Evolutionary conservation across 1,140 invertebrate species (phyloP).

Genomic region (Drosophila chauvacae): DNA sequence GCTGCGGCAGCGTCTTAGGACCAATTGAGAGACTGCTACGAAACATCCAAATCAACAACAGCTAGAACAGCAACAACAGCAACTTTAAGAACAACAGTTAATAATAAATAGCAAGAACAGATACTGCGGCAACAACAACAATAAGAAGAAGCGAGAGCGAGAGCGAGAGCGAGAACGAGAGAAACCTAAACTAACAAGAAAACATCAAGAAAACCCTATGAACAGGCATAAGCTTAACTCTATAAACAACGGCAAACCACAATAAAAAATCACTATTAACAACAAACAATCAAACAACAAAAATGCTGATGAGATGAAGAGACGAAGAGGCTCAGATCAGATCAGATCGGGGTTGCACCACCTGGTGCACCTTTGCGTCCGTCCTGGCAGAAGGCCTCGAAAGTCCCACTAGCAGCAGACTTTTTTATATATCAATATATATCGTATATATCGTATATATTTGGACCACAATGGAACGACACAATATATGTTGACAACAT

Average conservation of each 20-base stretch:
- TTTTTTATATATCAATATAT: conserved; percentile 9
- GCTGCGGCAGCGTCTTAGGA: conserved; percentile 66
- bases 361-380: neutral
- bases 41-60: conserved; percentile 29
- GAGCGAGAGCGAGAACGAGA: conserved; percentile 36
- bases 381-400: conserved; percentile 1
- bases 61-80: conserved; percentile 30
- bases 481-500: conserved; percentile 43
- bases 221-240: conserved; percentile 61
- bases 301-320: conserved; percentile 27
- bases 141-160: conserved; percentile 35
- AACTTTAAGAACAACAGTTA: conserved; percentile 26
- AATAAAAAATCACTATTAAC: conserved; percentile 56
- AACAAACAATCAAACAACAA: conserved; percentile 17
- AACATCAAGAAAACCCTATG: conserved; percentile 41
- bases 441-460: conserved; percentile 2
- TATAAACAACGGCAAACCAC: conserved; percentile 52
- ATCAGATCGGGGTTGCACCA: conserved; percentile 1
- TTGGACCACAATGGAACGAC: conserved; percentile 23
- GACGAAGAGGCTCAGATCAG: conserved; percentile 23
- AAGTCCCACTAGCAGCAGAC: conserved; percentile 3
- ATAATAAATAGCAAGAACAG: conserved; percentile 40
- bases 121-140: conserved; percentile 41
- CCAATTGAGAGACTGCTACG: conserved; percentile 55
- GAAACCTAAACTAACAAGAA: conserved; percentile 30